Percentiles rank a stretch among this genome's conserved stretches.
Conservation (phyloP, 2,113 vertebrate genomes). For the Lutjanus erythropterus region DNA sequence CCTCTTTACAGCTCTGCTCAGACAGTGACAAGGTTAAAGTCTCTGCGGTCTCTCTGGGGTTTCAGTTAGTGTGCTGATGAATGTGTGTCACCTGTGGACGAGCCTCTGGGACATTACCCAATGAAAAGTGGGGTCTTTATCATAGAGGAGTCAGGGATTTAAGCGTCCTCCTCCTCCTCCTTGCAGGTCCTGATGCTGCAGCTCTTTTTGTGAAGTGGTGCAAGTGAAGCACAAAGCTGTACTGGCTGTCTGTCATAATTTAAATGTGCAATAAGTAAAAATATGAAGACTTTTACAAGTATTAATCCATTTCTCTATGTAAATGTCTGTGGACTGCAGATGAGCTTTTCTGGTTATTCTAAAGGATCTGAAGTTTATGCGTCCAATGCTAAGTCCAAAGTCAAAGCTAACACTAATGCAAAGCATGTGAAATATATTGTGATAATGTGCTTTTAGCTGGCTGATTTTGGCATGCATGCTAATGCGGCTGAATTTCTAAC, state of each 20-base stretch:
- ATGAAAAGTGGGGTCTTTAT: slow-evolving; percentile 53
- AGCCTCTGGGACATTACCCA: slow-evolving; percentile 52
- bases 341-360: no score
- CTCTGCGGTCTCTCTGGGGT: slow-evolving; percentile 49
- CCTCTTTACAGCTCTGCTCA: slow-evolving; percentile 47
- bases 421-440: no score
- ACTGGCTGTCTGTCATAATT: slow-evolving; percentile 10
- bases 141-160: slow-evolving; percentile 44
- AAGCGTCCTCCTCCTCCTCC: slow-evolving; percentile 13
- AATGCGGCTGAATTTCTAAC: no score
- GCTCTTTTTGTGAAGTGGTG: slow-evolving; percentile 11
- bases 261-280: no score
- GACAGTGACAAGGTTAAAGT: slow-evolving; percentile 73
- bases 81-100: slow-evolving; percentile 65
- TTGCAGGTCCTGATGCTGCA: neutral
- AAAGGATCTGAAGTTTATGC: no score
- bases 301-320: no score
- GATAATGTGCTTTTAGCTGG: no score
- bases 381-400: no score
- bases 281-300: no score
- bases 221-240: slow-evolving; percentile 12
- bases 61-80: slow-evolving; percentile 66
- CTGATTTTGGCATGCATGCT: no score
- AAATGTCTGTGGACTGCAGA: no score
- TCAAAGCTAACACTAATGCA: no score